phyloP scores from a whole-genome alignment of 2,113 vertebrate genomes.

The Emydura subglobosa region DNA sequence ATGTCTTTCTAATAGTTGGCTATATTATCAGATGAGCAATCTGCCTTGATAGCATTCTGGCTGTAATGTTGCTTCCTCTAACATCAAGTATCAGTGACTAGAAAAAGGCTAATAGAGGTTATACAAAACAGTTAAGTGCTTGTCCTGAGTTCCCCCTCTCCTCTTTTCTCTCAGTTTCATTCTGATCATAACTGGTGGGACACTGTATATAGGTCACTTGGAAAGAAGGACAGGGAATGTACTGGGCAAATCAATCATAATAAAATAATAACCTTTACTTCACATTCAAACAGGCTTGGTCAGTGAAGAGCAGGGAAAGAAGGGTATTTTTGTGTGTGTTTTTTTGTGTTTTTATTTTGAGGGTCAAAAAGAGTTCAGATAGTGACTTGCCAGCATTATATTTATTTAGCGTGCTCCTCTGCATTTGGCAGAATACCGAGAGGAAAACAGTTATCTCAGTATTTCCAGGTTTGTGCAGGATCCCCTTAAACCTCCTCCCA shows the following conservation, averaged over 20 bases:
- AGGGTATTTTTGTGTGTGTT: too few species aligned
- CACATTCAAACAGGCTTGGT: too few species aligned
- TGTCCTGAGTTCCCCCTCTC: not conserved
- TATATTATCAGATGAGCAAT: conserved; percentile 16
- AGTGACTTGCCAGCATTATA: too few species aligned
- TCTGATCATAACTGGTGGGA: not conserved
- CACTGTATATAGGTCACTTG: not conserved
- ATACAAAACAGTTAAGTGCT: not conserved
- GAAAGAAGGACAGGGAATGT: not conserved
- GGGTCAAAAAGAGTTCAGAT: too few species aligned
- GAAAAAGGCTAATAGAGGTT: not conserved
- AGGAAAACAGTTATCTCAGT: too few species aligned
- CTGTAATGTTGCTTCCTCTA: not conserved
- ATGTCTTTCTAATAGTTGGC: not conserved
- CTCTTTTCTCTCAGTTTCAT: not conserved
- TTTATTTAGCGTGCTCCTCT: too few species aligned
- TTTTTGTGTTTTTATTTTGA: too few species aligned
- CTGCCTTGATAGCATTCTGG: not conserved
- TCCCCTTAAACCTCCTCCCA: too few species aligned
- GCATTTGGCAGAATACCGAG: too few species aligned
- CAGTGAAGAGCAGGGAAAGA: not conserved
- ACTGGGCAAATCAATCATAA: not conserved
- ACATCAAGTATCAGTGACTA: not conserved
- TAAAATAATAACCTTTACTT: too few species aligned
- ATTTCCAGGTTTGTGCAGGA: too few species aligned